Evolutionary conservation across 2,113 vertebrate species (phyloP).

Genomic region (Montifringilla adamsi): DNA sequence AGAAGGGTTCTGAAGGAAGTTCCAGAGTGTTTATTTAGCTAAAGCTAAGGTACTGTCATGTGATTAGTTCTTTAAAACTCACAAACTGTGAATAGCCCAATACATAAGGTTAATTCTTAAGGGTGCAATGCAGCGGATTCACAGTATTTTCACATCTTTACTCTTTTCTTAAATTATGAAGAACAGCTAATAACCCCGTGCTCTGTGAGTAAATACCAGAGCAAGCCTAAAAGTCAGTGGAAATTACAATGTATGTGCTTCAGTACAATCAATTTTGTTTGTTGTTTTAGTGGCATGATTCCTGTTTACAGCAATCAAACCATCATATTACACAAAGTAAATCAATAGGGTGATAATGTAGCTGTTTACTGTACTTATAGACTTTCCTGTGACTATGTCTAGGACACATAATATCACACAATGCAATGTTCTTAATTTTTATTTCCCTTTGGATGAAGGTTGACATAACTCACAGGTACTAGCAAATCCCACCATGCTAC

Average conservation of each 20-base stretch:
- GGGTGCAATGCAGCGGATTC: background rate
- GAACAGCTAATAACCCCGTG: background rate
- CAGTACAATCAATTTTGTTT: slow-evolving; percentile 57
- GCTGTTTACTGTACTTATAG: slow-evolving; percentile 47
- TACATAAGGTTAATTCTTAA: background rate
- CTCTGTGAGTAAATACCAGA: background rate
- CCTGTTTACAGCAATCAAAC: slow-evolving; percentile 59
- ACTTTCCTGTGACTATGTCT: background rate
- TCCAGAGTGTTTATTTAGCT: background rate
- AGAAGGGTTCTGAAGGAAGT: background rate
- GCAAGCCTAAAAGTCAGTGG: slow-evolving; percentile 13
- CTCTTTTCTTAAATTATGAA: background rate
- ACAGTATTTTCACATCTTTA: background rate
- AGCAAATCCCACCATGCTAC: background rate
- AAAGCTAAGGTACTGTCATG: background rate
- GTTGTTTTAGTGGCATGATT: slow-evolving; percentile 60
- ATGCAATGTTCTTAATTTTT: background rate
- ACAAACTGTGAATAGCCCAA: background rate
- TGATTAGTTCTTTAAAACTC: background rate
- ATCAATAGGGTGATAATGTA: slow-evolving; percentile 59
- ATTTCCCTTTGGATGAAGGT: slow-evolving; percentile 24
- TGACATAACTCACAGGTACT: slow-evolving; percentile 32
- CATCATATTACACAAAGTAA: slow-evolving; percentile 13
- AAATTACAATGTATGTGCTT: slow-evolving; percentile 36
- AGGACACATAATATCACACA: background rate